phyloP scores from a whole-genome alignment of 2,888 invertebrate genomes.

The Heliconius hortense region DNA sequence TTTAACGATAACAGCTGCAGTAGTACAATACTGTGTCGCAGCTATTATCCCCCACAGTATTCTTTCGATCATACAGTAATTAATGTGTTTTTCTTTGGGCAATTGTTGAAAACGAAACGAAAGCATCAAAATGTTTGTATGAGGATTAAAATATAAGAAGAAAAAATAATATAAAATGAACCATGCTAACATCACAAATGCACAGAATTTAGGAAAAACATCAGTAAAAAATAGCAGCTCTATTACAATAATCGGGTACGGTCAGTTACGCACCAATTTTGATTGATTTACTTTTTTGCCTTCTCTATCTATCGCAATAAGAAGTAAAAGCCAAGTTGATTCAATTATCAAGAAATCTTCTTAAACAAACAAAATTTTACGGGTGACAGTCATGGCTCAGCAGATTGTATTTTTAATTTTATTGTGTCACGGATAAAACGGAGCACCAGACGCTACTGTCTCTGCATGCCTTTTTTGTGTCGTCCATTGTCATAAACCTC shows the following conservation, averaged over 20 bases:
- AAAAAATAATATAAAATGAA: background rate
- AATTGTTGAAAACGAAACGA: background rate
- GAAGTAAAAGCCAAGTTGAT: background rate
- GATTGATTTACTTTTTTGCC: constrained; percentile 7
- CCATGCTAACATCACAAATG: background rate
- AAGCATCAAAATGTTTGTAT: background rate
- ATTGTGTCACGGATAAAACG: background rate
- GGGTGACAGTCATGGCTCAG: constrained; percentile 4
- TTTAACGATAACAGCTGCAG: too few species aligned
- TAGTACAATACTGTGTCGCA: too few species aligned
- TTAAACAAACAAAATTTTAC: constrained; percentile 8
- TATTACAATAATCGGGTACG: constrained; percentile 18
- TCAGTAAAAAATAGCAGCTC: background rate
- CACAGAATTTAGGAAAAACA: background rate
- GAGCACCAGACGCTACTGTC: too few species aligned
- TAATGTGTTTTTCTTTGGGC: background rate
- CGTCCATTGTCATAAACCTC: too few species aligned
- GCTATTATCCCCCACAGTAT: too few species aligned
- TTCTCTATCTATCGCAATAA: background rate
- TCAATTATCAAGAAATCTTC: background rate
- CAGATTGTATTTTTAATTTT: background rate
- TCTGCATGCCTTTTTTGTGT: too few species aligned
- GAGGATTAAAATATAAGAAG: background rate
- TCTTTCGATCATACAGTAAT: too few species aligned
- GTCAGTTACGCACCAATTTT: constrained; percentile 9